These are phyloP conservation scores for Fulica atra DNA, from an alignment of 2,113 vertebrate species.

Conservation along the genomic window DNA sequence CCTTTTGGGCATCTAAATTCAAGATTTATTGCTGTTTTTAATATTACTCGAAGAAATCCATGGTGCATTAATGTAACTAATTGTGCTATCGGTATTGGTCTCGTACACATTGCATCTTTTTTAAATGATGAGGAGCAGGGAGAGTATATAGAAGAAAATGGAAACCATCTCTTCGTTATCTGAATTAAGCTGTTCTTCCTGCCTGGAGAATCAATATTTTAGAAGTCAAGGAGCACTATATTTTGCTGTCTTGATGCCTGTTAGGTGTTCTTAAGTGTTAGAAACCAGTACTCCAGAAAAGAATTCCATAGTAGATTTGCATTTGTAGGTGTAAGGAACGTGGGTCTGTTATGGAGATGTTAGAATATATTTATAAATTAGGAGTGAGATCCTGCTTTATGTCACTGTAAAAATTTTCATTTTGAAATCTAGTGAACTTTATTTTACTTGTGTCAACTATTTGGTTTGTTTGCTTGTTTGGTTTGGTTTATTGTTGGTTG, in stretches of 20 bases:
- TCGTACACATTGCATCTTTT: background rate
- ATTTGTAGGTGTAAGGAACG: background rate
- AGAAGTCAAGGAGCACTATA: background rate
- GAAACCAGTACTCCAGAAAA: background rate
- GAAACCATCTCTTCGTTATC: background rate
- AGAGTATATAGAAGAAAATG: background rate
- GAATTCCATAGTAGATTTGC: background rate
- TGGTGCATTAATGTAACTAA: background rate
- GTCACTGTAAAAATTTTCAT: background rate
- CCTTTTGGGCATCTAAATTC: background rate
- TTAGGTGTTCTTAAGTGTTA: background rate
- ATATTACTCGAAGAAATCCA: background rate
- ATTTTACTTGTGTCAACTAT: background rate
- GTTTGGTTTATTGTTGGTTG: background rate
- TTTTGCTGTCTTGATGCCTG: background rate
- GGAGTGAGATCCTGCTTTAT: background rate
- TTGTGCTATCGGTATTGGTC: background rate
- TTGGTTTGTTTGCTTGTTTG: background rate
- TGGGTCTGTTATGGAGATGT: background rate
- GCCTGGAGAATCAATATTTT: background rate
- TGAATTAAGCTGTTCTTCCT: background rate
- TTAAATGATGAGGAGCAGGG: background rate
- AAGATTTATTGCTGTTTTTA: background rate
- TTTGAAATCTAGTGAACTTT: background rate
- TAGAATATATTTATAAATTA: background rate